A percentile compares a stretch with the other conserved stretches of the same genome.
Evolutionary conservation across 2,797 vertebrate species (phyloP).

Genomic region (Martes flavigula): DNA sequence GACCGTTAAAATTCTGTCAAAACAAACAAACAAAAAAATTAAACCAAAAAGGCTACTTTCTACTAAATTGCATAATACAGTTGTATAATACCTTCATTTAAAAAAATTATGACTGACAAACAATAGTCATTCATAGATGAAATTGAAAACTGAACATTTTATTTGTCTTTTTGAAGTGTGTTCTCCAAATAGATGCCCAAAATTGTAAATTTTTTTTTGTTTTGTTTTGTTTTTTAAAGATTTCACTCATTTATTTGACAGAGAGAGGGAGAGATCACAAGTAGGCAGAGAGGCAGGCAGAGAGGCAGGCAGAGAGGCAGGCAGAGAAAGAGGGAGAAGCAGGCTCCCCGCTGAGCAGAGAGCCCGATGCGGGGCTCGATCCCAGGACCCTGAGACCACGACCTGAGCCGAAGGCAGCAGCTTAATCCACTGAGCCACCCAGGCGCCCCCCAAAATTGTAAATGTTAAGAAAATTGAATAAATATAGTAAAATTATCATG

Average conservation of each 20-base stretch:
- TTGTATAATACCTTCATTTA: background rate
- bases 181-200: constrained; percentile 57
- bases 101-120: background rate
- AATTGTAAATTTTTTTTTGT: constrained; percentile 64
- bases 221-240: too few species aligned
- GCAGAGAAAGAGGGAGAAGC: too few species aligned
- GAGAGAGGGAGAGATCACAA: too few species aligned
- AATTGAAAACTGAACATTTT: constrained; percentile 58
- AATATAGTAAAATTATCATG: constrained; percentile 12
- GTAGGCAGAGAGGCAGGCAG: too few species aligned
- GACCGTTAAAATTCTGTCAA: background rate
- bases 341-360: too few species aligned
- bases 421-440: too few species aligned
- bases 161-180: constrained; percentile 58
- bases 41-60: background rate
- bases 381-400: too few species aligned
- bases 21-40: background rate
- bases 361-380: too few species aligned
- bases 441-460: constrained; percentile 60
- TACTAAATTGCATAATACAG: background rate
- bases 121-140: background rate
- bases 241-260: too few species aligned
- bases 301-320: too few species aligned
- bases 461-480: constrained; percentile 24
- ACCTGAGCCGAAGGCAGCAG: too few species aligned